Percentiles rank a stretch among this genome's conserved stretches.
phyloP scores from a whole-genome alignment of 2,888 invertebrate genomes.

The Metallyticus violacea region DNA sequence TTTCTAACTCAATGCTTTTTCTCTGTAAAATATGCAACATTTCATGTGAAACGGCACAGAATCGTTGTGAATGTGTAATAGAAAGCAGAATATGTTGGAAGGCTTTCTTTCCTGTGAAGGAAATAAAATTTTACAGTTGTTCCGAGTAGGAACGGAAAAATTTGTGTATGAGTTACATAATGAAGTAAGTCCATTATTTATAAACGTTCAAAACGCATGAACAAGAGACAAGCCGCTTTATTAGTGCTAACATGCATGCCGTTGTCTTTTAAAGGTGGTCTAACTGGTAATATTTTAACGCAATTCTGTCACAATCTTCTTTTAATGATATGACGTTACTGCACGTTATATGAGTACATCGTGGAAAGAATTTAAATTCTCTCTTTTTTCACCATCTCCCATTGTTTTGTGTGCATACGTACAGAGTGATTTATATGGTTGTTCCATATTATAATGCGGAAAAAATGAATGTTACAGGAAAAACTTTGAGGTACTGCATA shows the following conservation, averaged over 20 bases:
- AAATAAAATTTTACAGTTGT: neutral
- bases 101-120: neutral
- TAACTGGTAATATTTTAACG: neutral
- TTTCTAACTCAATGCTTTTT: neutral
- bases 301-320: neutral
- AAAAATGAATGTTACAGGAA: too few relatives aligned
- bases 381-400: too few relatives aligned
- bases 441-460: too few relatives aligned
- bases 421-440: too few relatives aligned
- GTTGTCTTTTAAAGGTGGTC: neutral
- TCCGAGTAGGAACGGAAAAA: neutral
- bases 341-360: neutral
- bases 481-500: too few relatives aligned
- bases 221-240: neutral
- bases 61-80: neutral
- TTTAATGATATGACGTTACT: too few relatives aligned
- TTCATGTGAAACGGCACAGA: neutral
- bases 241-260: neutral
- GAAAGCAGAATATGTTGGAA: neutral
- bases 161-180: neutral
- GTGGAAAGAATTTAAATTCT: too few relatives aligned
- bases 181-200: neutral
- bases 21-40: neutral
- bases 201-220: neutral
- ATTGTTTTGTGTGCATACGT: too few relatives aligned